Base-by-base conservation (phyloP, 2,888 invertebrate genomes). In the Nephrocerus scutellatus region DNA sequence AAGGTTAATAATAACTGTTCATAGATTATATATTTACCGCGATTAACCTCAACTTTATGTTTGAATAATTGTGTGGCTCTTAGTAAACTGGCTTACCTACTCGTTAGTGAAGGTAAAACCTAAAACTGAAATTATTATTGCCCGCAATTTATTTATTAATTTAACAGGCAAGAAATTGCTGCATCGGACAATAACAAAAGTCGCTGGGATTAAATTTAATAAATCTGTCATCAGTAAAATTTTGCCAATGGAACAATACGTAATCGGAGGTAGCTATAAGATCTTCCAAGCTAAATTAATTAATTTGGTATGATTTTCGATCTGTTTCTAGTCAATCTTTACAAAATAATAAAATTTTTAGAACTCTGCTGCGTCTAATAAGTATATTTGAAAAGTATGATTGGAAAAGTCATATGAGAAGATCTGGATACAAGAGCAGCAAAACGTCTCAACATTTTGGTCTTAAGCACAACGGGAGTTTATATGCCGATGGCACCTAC, bases 211-310 rank as follows among this genome's bases (percentile, higher is more conserved):
- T 98, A 25, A 96, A 98, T 71, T 74, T 98, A 14, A 72, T 98
- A 37, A 92, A 91, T 68, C 73, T 98, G 24, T 72, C 98, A 12
- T 89, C 96, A 4, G 92, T 95, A 66, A 97, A 60, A 95, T 97
- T 0, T 75, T 98, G 9, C 88, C 91, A 7, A 76, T 98, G 58
- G 98, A 98, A 59, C 98, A 98, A 66, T 96, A 93, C 66, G 75
- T 98, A 37, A 98, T 98, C 96, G 98, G 98, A 67, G 98, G 98
- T 31, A 91, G 93, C 51, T 98, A 98, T 63, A 98, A 98, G 71
- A 88, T 92, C 39, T 92, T 92, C 62, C 74, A 90, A 52, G 90
- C 90, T 2, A 88, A 90, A 70, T 84, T 75, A 12, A 1, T 5
- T 10, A 28, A 13, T 32, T 5, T 22, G 12, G n/a, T 7, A 7